Evolutionary conservation across 2,797 vertebrate genomes (phyloP), one percentile per base, ranked within the genome.

Genomic region (Megaceryle alcyon): DNA sequence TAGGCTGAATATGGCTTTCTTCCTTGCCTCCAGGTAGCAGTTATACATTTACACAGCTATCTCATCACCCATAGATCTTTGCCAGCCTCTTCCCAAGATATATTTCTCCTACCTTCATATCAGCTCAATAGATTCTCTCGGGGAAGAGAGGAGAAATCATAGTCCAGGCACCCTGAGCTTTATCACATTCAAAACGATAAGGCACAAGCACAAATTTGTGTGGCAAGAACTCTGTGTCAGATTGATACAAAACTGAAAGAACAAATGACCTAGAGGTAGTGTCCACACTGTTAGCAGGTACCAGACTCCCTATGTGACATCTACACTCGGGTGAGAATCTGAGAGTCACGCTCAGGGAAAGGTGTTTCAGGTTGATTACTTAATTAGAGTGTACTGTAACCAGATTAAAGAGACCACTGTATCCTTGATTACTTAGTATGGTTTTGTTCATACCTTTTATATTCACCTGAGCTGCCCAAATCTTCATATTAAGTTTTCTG

Each of bases 311-410:
- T 37, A 10, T 1, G 2, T 66, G 91, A 88, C 92, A 84, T 81
- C 73, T 72, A 78, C 16, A 76, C 54, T 65, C 1, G 0, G 0
- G 23, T 46, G 31, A 93, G 83, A 94, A 37, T 23, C 37, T 48
- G 31, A 81, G 63, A 88, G 33, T 71, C 31, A 25, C 6, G 75
- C 73, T 92, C 48, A 88, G 41, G 88, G 92, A 63, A 92, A 89
- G 76, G 84, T 48, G 37, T 86, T 97, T 90, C 88, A 84, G 76
- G 72, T 51, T 86, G 80, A 90, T 90, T 90, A 91, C 72, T 69
- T 44, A 79, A 85, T 87, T 94, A 81, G 63, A 80, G 39, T 20
- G 37, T 26, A 69, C 39, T 49, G n/a, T 71, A 77, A 84, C 35
- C 80, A 90, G 66, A 82, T 90, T 77, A 88, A 76, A 76, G 66